Evolutionary conservation across 2,797 vertebrate genomes (phyloP), one percentile per base, ranked within the genome.

Genomic region (Poecilia velifera): DNA sequence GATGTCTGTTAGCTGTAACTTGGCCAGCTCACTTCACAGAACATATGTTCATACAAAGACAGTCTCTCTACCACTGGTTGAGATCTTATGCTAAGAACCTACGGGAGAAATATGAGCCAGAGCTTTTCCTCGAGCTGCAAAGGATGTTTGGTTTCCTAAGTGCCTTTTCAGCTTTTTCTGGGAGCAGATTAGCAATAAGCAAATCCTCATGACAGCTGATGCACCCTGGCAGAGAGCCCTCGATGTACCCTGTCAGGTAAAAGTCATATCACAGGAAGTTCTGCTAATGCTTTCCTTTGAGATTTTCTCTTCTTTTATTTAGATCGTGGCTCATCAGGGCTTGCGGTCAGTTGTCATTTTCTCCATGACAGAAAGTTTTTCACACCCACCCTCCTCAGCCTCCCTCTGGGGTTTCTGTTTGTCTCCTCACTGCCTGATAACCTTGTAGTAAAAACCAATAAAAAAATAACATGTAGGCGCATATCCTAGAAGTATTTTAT

Each of bases 101-200:
- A 45, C 16, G 68, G 25, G 10, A 45, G 41, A 71, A 71, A 45
- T 25, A 25, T 71, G 31, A 73, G 49, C 9, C 31, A 3, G 47
- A 68, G 47, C 49, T 34, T 64, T 45, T 76, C 18, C 57, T 64
- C 57, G 16, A 64, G n/a, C 28, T 64, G 18, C 9, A 36, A 13
- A 5, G 31, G 41, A 49, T 55, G 13, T 71, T 77, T 77, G 25
- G 64, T 68, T 77, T 31, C 16, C 1, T 36, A 68, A 49, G 46
- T 76, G 31, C 22, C 34, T 68, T n/a, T n/a, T 68, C 34, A 51
- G 62, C 46, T 55, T 66, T 47, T 76, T 71, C 34, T 66, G 75
- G 22, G 46, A 41, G 31, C 55, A 62, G 74, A 76, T 47, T 76
- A 47, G 43, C 20, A 39, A n/a, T 22, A n/a, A 39, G 28, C 20